Percentiles rank a stretch among this genome's conserved stretches.
Conservation (phyloP, 1,140 invertebrate genomes). For the Drosophila jambulina region DNA sequence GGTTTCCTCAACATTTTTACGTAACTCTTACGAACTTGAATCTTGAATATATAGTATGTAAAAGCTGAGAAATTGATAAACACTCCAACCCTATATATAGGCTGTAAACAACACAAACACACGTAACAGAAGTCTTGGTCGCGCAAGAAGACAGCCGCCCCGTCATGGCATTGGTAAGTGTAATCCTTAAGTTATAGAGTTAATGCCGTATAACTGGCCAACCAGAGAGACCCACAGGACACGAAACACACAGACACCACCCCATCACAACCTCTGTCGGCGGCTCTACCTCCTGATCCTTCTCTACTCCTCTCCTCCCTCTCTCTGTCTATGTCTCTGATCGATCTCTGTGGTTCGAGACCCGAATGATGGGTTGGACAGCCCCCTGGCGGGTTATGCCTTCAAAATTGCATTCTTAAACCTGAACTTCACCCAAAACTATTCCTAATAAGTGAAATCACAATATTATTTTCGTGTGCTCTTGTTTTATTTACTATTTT, state of each 20-base stretch:
- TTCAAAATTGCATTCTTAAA: constrained; percentile 19
- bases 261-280: constrained; percentile 29
- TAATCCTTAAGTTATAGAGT: constrained; percentile 29
- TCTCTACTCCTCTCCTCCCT: constrained; percentile 6
- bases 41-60: constrained; percentile 24
- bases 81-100: constrained; percentile 70
- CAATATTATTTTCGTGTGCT: constrained; percentile 24
- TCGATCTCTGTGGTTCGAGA: constrained; percentile 14
- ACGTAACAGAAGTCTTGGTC: constrained; percentile 85
- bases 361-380: constrained; percentile 29
- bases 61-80: constrained; percentile 64
- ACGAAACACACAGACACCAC: constrained; percentile 31
- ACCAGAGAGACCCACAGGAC: constrained; percentile 25
- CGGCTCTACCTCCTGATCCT: constrained; percentile 1
- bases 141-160: constrained; percentile 85
- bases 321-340: constrained; percentile 19
- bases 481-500: constrained; percentile 9
- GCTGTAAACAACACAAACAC: constrained; percentile 85
- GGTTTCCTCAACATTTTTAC: constrained; percentile 34
- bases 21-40: constrained; percentile 24
- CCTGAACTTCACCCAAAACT: background rate
- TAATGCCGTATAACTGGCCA: constrained; percentile 11
- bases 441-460: background rate
- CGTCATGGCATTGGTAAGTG: constrained; percentile 85
- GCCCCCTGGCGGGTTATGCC: background rate